phyloP scores from a whole-genome alignment of 92 coral and sea anemone genomes.

The Porites evermanni region DNA sequence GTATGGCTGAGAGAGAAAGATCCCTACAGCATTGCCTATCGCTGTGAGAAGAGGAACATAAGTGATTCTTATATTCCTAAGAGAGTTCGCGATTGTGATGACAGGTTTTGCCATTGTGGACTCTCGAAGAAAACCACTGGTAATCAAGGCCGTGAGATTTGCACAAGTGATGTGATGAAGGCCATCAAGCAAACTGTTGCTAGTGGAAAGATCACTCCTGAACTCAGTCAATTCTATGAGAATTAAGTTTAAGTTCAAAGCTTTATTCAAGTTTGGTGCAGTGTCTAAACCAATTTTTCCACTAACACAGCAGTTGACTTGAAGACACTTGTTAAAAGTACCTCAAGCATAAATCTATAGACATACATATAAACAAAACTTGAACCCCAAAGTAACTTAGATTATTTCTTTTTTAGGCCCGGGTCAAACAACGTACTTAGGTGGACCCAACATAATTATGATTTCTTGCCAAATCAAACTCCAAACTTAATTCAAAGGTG shows the following conservation, averaged over 20 bases:
- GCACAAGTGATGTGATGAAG: constrained; percentile 50
- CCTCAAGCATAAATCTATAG: too few relatives aligned
- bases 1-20: constrained; percentile 74
- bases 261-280: too few relatives aligned
- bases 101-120: constrained; percentile 58
- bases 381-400: too few relatives aligned
- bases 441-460: too few relatives aligned
- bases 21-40: not conserved
- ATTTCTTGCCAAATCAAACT: too few relatives aligned
- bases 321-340: too few relatives aligned
- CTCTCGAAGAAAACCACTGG: constrained; percentile 18
- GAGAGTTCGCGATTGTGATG: too few relatives aligned
- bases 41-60: too few relatives aligned
- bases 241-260: not conserved
- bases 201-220: constrained; percentile 37
- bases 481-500: too few relatives aligned
- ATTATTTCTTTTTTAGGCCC: not conserved
- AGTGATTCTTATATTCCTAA: too few relatives aligned
- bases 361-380: not conserved
- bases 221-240: constrained; percentile 17
- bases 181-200: constrained; percentile 41
- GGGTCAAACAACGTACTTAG: not conserved
- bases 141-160: constrained; percentile 40
- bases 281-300: too few relatives aligned
- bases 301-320: too few relatives aligned